These are phyloP conservation scores for Neodiprion fabricii DNA, from an alignment of 1,140 invertebrate species.

Conservation along the genomic window DNA sequence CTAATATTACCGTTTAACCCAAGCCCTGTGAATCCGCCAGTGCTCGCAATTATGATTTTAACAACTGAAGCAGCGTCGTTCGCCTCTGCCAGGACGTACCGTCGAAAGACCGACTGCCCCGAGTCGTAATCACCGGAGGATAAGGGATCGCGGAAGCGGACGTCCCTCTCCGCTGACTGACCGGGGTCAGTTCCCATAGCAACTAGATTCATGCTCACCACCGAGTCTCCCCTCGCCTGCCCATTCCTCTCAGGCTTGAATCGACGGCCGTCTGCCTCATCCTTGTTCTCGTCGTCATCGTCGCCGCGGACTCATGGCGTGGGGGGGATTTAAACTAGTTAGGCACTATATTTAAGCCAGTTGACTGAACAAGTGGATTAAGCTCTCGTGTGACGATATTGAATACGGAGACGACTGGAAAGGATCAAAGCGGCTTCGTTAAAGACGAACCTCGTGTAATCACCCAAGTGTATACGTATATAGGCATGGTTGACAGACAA, in stretches of 20 bases:
- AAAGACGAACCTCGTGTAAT: neutral
- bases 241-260: neutral
- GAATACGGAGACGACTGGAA: neutral
- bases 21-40: too few relatives aligned
- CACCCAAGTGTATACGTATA: neutral
- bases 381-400: conserved; percentile 10
- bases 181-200: neutral
- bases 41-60: too few relatives aligned
- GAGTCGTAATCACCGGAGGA: too few relatives aligned
- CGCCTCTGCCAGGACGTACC: too few relatives aligned
- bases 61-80: too few relatives aligned
- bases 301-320: neutral
- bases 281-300: neutral
- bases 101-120: too few relatives aligned
- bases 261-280: neutral
- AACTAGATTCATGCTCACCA: conserved; percentile 1
- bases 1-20: too few relatives aligned
- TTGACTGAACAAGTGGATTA: conserved; percentile 16
- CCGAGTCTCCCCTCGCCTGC: neutral
- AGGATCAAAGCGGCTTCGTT: conserved; percentile 11
- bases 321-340: conserved; percentile 14
- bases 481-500: too few relatives aligned
- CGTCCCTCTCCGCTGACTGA: too few relatives aligned
- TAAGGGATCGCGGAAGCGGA: neutral
- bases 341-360: conserved; percentile 14